Conservation (phyloP, 1,140 invertebrate species). For the Drosophila watanabei region DNA sequence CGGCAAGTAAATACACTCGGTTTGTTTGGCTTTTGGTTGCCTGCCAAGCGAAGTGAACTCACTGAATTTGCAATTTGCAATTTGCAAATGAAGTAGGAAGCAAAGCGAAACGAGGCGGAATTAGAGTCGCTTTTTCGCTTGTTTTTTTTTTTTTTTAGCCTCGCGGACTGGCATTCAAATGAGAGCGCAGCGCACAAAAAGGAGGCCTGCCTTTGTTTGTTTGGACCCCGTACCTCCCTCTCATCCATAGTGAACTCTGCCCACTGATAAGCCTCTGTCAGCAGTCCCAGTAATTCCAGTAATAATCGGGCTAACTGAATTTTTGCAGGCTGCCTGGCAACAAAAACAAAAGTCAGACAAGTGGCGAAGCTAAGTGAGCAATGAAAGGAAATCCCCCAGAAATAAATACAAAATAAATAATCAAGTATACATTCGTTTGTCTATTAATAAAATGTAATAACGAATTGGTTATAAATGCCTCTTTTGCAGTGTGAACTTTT, state of each 20-base stretch:
- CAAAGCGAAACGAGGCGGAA: slow-evolving; percentile 18
- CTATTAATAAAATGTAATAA: slow-evolving; percentile 2
- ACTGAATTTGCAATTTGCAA: slow-evolving; percentile 43
- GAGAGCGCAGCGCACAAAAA: slow-evolving; percentile 46
- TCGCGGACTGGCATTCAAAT: slow-evolving; percentile 19
- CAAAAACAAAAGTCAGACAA: slow-evolving; percentile 30
- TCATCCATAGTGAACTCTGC: slow-evolving; percentile 32
- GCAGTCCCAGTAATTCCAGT: slow-evolving; percentile 13
- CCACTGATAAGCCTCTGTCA: slow-evolving; percentile 53
- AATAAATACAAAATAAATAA: neutral
- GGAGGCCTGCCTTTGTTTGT: slow-evolving; percentile 58
- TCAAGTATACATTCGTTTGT: neutral
- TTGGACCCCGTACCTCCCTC: slow-evolving; percentile 9
- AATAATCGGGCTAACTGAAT: slow-evolving; percentile 20
- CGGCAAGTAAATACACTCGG: slow-evolving; percentile 21
- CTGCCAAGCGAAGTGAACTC: slow-evolving; percentile 32
- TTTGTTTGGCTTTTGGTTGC: slow-evolving; percentile 37
- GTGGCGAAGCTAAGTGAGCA: slow-evolving; percentile 1
- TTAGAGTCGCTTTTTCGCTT: slow-evolving; percentile 11
- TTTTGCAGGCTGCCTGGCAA: slow-evolving; percentile 39
- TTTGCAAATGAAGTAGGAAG: slow-evolving; percentile 42
- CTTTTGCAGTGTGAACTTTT: neutral
- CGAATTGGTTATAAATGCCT: neutral
- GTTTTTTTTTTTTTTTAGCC: slow-evolving; percentile 4
- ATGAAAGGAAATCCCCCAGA: neutral